Evolutionary conservation across 2,888 invertebrate genomes (phyloP), one percentile per base, ranked within the genome.

Genomic region (Limnephilus marmoratus): DNA sequence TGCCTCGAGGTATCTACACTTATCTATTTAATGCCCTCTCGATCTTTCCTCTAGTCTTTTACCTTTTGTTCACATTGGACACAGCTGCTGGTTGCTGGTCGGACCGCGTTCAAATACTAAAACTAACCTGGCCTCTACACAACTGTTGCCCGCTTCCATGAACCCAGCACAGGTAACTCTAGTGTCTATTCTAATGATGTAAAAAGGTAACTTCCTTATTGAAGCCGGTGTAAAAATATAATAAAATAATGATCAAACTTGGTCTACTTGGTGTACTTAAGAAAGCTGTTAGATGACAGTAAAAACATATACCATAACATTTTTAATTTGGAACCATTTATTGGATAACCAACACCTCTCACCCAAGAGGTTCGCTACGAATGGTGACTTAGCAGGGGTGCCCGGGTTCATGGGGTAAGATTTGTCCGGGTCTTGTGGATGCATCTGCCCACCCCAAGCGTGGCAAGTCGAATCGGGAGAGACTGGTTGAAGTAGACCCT

Each of bases 1-100:
- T 91, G 85, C 91, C 41, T 18, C 85, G 82, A 24, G 53, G 90
- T 81, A 87, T 81, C 91, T 85, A 91, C 85, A 91, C 91, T 91
- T 92, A 91, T 91, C 90, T 89, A 88, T 81, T 90, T 90, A 88
- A 90, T 91, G 88, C 92, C 86, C 91, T 92, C 90, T 41, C 87
- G 37, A 90, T 92, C 41, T 90, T 80, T 86, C 81, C 81, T 92
- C 90, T 90, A 45, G 45, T 68, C 68, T 68, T 68, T 68, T 68
- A 85, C 80, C n/a, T 53, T 89, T 89, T 91, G 87, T 91, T 49
- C 45, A 85, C 45, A 80, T 81, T 81, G 82, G 49, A 81, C 80
- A 81, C 81, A 83, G 90, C 92, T 80, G 80, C 85, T 45, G 41
- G 37, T 11, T 41, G 41, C 41, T 41, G 85, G 85, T 90, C 83